A percentile compares a stretch with the other conserved stretches of the same genome.
phyloP scores from a whole-genome alignment of 2,113 vertebrate genomes.

The Athene cunicularia region DNA sequence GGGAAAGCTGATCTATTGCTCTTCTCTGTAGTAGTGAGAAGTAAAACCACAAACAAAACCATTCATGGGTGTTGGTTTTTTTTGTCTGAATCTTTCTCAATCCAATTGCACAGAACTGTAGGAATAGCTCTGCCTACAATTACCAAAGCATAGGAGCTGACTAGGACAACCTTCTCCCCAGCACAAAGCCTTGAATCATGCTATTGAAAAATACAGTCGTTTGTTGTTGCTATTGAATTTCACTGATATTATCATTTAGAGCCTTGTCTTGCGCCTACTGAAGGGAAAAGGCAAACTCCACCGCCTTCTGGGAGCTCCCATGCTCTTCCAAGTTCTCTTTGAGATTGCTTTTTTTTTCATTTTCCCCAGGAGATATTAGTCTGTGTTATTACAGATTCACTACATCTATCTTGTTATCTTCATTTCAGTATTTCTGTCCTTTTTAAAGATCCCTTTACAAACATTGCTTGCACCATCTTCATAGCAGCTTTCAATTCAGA shows the following conservation, averaged over 20 bases:
- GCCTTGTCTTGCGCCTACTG: background rate
- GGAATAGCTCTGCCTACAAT: background rate
- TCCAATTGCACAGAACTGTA: background rate
- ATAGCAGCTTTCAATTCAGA: background rate
- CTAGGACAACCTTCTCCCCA: background rate
- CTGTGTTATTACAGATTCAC: background rate
- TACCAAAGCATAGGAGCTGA: background rate
- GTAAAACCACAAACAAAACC: background rate
- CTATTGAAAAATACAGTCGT: background rate
- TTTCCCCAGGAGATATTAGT: background rate
- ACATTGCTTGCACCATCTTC: background rate
- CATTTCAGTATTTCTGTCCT: background rate
- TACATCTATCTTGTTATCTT: slow-evolving; percentile 1
- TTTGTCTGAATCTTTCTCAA: background rate
- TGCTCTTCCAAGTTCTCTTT: background rate
- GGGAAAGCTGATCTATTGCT: background rate
- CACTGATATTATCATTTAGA: background rate
- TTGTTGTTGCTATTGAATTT: background rate
- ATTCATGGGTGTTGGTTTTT: background rate
- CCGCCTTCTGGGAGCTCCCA: background rate
- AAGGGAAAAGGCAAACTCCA: slow-evolving; percentile 27
- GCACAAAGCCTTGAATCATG: background rate
- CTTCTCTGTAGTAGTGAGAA: background rate
- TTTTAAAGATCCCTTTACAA: background rate
- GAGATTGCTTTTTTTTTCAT: background rate